Evolutionary conservation across 2,113 vertebrate genomes (phyloP).

Genomic region (Chiloscyllium plagiosum): DNA sequence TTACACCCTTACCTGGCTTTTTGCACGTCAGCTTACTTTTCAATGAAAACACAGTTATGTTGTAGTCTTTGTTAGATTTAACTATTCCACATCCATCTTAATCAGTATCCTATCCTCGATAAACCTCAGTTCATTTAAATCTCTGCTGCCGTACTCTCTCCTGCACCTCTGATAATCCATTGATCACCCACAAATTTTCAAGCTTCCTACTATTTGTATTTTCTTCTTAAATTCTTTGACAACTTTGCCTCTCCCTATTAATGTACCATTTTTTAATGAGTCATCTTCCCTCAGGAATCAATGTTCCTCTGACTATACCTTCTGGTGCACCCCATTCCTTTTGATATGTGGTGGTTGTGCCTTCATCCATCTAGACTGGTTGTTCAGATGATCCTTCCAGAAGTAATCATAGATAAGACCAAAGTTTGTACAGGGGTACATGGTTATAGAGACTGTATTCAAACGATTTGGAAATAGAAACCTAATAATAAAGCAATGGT

Average conservation of each 20-base stretch:
- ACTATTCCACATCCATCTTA: background rate
- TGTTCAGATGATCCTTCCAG: too few species aligned
- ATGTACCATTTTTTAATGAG: background rate
- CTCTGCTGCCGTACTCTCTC: background rate
- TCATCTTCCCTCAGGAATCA: background rate
- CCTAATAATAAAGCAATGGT: background rate
- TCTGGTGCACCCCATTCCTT: too few species aligned
- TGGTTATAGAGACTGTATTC: background rate
- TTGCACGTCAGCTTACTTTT: background rate
- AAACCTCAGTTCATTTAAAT: too few species aligned
- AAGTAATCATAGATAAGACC: background rate
- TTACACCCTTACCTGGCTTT: background rate
- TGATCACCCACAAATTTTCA: too few species aligned
- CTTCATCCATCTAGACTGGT: too few species aligned
- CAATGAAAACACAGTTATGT: background rate
- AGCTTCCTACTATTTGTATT: too few species aligned
- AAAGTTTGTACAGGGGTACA: background rate
- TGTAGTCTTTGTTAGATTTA: background rate
- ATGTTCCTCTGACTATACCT: background rate
- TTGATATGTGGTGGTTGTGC: too few species aligned
- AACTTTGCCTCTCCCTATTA: too few species aligned
- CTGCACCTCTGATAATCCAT: too few species aligned
- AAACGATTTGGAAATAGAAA: background rate
- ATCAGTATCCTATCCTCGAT: background rate
- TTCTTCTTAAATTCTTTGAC: too few species aligned